phyloP scores from a whole-genome alignment of 2,797 vertebrate species.

The Microtus obscurus region DNA sequence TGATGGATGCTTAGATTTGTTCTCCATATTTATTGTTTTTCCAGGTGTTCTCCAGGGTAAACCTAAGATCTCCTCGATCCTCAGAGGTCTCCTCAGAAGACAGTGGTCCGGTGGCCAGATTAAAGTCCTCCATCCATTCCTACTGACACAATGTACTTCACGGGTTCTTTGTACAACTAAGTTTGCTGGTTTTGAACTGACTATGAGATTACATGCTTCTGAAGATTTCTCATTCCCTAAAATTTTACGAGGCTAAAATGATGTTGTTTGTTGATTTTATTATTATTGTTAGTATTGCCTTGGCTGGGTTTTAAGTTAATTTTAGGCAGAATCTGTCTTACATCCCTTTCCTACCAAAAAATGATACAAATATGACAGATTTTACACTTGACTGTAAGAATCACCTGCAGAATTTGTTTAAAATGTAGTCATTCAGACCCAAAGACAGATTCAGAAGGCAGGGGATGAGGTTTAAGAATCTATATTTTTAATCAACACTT shows the following conservation, averaged over 20 bases:
- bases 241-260: not conserved
- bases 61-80: not conserved
- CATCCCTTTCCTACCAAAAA: not conserved
- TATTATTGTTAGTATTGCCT: not conserved
- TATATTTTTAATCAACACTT: not conserved
- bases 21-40: conserved; percentile 37
- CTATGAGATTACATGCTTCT: not conserved
- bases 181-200: not conserved
- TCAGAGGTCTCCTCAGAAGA: not conserved
- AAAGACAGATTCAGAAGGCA: not conserved
- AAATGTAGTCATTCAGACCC: not conserved
- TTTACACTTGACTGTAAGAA: not conserved
- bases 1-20: conserved; percentile 31
- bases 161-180: not conserved
- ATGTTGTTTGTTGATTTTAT: not conserved
- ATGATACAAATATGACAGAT: not conserved
- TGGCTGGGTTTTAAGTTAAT: not conserved
- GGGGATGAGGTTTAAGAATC: not conserved
- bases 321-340: not conserved
- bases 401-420: not conserved
- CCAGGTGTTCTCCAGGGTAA: not conserved
- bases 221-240: not conserved
- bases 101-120: too few relatives aligned
- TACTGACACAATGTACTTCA: not conserved
- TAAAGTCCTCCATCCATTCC: not conserved